Percentiles rank a stretch among this genome's conserved stretches.
phyloP scores from a whole-genome alignment of 2,113 vertebrate species.

The Hepsetus odoe region DNA sequence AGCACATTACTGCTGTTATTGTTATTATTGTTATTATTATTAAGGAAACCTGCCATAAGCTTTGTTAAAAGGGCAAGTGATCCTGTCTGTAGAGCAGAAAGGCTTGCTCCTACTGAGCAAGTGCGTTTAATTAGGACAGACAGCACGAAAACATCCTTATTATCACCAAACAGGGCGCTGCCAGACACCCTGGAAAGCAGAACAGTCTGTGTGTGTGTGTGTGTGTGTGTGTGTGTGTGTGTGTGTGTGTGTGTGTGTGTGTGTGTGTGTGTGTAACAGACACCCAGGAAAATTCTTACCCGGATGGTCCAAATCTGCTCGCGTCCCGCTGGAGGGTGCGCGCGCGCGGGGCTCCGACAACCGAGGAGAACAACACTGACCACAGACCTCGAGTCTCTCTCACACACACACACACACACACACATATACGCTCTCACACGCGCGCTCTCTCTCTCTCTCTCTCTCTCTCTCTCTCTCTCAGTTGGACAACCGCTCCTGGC shows the following conservation, averaged over 20 bases:
- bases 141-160: background rate
- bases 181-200: background rate
- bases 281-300: slow-evolving; percentile 42
- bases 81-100: too few relatives aligned
- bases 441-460: slow-evolving; percentile 52
- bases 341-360: background rate
- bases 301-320: slow-evolving; percentile 13
- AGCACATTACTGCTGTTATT: too few relatives aligned
- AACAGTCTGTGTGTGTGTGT: background rate
- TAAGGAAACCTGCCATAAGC: too few relatives aligned
- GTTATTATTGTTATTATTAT: too few relatives aligned
- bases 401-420: too few relatives aligned
- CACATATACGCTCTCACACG: slow-evolving; percentile 46
- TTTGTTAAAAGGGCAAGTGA: too few relatives aligned
- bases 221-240: too few relatives aligned
- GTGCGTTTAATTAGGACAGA: background rate
- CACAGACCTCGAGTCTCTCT: slow-evolving; percentile 23
- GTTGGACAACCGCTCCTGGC: slow-evolving; percentile 7
- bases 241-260: background rate
- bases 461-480: slow-evolving; percentile 32
- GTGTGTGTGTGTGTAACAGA: background rate
- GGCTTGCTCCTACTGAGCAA: background rate
- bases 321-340: slow-evolving; percentile 11
- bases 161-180: slow-evolving; percentile 13
- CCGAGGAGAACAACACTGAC: slow-evolving; percentile 19